phyloP scores from a whole-genome alignment of 2,888 invertebrate genomes.

The Polymixis flavicincta region DNA sequence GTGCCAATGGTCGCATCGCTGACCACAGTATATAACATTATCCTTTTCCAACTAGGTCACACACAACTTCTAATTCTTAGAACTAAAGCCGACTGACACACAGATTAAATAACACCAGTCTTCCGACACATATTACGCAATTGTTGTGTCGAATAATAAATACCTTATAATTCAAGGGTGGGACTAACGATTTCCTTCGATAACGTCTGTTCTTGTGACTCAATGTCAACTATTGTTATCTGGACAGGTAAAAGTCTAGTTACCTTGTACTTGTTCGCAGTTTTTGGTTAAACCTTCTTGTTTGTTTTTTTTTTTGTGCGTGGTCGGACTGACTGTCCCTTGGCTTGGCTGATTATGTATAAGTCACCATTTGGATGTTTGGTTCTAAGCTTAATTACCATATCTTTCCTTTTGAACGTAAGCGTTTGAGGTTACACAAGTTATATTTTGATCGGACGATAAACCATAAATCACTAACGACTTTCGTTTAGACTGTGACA shows the following conservation, averaged over 20 bases:
- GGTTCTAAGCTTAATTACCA: constrained; percentile 13
- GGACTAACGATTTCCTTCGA: constrained; percentile 68
- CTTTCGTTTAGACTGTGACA: constrained; percentile 8
- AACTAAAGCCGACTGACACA: constrained; percentile 28
- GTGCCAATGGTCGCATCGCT: constrained; percentile 19
- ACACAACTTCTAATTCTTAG: constrained; percentile 14
- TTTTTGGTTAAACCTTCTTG: constrained; percentile 47
- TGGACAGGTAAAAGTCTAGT: constrained; percentile 70
- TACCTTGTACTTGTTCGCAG: constrained; percentile 72
- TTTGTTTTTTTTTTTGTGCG: constrained; percentile 36
- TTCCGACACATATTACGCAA: constrained; percentile 50
- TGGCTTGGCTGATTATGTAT: background rate
- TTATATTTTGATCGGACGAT: background rate
- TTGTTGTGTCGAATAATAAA: constrained; percentile 58
- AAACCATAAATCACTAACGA: constrained; percentile 24
- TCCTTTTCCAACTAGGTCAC: constrained; percentile 44
- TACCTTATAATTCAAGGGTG: constrained; percentile 63
- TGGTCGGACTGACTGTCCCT: constrained; percentile 7
- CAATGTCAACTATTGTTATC: constrained; percentile 80
- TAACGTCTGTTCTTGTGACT: constrained; percentile 61
- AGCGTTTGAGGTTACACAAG: background rate
- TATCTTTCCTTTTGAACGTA: constrained; percentile 4
- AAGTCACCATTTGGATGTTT: constrained; percentile 12
- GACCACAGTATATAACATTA: constrained; percentile 30
- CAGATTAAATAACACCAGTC: constrained; percentile 36